A percentile compares a stretch with the other conserved stretches of the same genome.
These are phyloP conservation scores for Prolemur simus DNA, from an alignment of 2,113 vertebrate species.

Conservation along the genomic window DNA sequence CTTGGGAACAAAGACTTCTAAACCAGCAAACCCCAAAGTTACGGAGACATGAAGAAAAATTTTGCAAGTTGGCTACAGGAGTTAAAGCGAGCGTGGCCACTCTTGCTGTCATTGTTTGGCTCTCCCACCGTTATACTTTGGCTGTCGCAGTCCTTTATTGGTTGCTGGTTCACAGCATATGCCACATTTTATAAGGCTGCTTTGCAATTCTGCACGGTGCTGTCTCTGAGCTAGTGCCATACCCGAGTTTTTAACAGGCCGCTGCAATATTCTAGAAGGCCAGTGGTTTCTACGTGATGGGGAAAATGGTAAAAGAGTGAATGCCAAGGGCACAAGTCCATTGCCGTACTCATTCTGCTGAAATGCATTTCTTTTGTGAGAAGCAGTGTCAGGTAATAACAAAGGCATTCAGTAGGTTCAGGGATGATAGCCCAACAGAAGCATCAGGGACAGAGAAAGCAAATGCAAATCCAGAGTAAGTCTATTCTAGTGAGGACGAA, in stretches of 20 bases:
- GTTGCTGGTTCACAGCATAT: background rate
- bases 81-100: background rate
- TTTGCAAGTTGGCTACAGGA: background rate
- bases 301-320: background rate
- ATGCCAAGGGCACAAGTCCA: background rate
- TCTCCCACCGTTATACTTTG: background rate
- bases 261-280: background rate
- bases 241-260: background rate
- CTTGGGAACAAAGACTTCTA: background rate
- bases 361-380: constrained; percentile 13
- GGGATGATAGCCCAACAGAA: background rate
- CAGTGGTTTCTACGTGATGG: background rate
- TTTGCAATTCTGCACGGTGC: background rate
- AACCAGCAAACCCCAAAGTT: background rate
- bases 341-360: background rate
- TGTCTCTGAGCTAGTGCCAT: background rate
- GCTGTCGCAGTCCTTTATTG: background rate
- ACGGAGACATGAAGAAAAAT: background rate
- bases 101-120: background rate
- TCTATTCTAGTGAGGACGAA: background rate
- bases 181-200: background rate
- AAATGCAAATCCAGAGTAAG: background rate
- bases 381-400: background rate
- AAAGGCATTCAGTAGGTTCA: background rate
- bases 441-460: background rate